These are phyloP conservation scores for Drosophila phalerata DNA, from an alignment of 2,888 invertebrate genomes.

Conservation along the genomic window DNA sequence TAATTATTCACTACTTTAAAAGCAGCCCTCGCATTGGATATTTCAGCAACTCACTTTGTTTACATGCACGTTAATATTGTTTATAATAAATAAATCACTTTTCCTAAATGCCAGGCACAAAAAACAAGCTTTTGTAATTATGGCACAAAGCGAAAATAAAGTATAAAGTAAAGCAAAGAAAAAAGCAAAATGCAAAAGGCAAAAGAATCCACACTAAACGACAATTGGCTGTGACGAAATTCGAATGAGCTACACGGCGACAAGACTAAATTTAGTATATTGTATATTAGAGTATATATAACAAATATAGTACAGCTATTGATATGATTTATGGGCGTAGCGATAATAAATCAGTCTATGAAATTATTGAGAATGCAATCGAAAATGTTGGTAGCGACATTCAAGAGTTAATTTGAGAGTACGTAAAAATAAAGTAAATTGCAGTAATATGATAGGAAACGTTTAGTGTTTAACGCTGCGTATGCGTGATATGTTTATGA, in stretches of 20 bases:
- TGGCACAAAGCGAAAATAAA: slow-evolving; percentile 20
- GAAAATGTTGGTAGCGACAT: slow-evolving; percentile 16
- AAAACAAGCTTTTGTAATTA: slow-evolving; percentile 63
- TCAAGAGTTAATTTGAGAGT: slow-evolving; percentile 32
- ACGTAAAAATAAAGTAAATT: slow-evolving; percentile 18
- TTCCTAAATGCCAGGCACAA: slow-evolving; percentile 47
- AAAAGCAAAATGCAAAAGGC: slow-evolving; percentile 6
- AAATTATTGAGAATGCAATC: slow-evolving; percentile 23
- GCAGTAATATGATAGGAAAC: slow-evolving; percentile 8
- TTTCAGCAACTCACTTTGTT: slow-evolving; percentile 57
- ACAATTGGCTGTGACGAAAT: slow-evolving; percentile 49
- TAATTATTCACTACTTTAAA: neutral
- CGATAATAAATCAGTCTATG: slow-evolving; percentile 49
- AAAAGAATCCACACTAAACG: slow-evolving; percentile 22
- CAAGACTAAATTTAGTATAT: slow-evolving; percentile 10
- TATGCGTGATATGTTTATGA: slow-evolving; percentile 21
- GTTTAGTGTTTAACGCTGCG: slow-evolving; percentile 21
- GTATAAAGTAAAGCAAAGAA: slow-evolving; percentile 14
- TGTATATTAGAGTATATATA: slow-evolving; percentile 16
- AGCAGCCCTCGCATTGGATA: slow-evolving; percentile 36
- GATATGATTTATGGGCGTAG: slow-evolving; percentile 59
- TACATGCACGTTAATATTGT: slow-evolving; percentile 59
- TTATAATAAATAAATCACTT: slow-evolving; percentile 72
- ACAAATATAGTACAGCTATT: slow-evolving; percentile 21
- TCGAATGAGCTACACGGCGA: slow-evolving; percentile 27